Evolutionary conservation across 2,797 vertebrate species (phyloP), one percentile per base, ranked within the genome.

Genomic region (Smutsia gigantea): DNA sequence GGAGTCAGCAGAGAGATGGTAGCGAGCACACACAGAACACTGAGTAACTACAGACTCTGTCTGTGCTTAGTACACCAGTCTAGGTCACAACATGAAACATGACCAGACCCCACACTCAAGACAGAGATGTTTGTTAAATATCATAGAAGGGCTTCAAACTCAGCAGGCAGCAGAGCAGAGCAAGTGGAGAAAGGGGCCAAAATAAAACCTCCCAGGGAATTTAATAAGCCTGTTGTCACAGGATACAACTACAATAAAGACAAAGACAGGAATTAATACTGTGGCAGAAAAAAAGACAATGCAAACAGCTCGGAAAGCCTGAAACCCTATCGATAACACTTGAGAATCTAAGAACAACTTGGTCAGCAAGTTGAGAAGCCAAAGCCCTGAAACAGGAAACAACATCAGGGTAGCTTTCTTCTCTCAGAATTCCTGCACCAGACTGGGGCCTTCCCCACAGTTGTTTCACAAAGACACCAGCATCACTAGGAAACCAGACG

Each of bases 191-290:
- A 84, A 34, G 64, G 69, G 42, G 49, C 68, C 87, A 59, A 19
- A 34, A 55, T 71, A 72, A 77, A 81, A 21, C 10, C 90, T 39
- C 66, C 59, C 51, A 15, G 34, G 74, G 69, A 87, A 96, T 85
- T 78, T 57, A 87, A 78, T 64, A 83, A 82, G 83, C 84, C 84
- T 34, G 23, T 37, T 83, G n/a, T 66, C 7, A 74, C 51, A 75
- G 87, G 89, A 51, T 25, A 46, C 71, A 64, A 74, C 0, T 46
- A 23, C 90, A 91, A n/a, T 34, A 64, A 83, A 77, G 78, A 64
- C 49, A 89, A 96, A 90, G 96, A 89, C 87, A 88, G 61, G 74
- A 87, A 87, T 86, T 91, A 78, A 81, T 1, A 7, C 46, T 18
- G 3, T 18, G 61, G 55, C 55, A 75, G 74, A 61, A 34, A 4